phyloP scores from a whole-genome alignment of 2,797 vertebrate genomes.

The Heterohyrax brucei region DNA sequence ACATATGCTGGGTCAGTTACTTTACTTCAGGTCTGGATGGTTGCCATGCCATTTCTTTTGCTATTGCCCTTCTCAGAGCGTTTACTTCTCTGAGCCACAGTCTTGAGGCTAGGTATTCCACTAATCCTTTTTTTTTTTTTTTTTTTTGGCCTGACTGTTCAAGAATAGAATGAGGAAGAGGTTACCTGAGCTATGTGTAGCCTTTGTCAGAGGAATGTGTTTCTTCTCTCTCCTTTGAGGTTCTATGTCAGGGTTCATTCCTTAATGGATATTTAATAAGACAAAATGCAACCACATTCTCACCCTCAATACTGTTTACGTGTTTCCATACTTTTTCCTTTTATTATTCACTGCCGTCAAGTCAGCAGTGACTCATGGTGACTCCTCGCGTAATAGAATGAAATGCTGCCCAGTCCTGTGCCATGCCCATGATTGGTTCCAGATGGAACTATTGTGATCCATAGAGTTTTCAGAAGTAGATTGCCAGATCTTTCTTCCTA shows the following conservation, averaged over 20 bases:
- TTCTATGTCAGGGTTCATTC: not conserved
- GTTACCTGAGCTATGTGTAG: not conserved
- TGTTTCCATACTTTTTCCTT: constrained; percentile 14
- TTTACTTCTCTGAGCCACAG: constrained; percentile 8
- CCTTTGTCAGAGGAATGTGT: not conserved
- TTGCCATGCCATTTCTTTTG: constrained; percentile 2
- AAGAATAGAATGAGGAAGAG: not conserved
- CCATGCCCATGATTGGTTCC: not conserved
- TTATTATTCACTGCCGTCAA: not conserved
- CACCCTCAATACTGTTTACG: not conserved
- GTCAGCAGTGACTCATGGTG: no score
- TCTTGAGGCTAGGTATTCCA: not conserved
- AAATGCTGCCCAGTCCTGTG: not conserved
- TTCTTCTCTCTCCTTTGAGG: not conserved
- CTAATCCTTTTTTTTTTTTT: not conserved
- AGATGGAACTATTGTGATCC: not conserved
- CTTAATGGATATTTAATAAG: not conserved
- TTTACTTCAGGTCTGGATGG: not conserved
- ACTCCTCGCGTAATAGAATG: not conserved
- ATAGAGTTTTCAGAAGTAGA: not conserved
- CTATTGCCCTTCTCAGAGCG: not conserved
- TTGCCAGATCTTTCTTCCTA: not conserved
- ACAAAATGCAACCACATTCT: not conserved
- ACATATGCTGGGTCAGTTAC: not conserved
- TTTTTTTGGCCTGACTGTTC: not conserved